Conservation (phyloP, 2,113 vertebrate genomes). For the Hipposideros armiger region DNA sequence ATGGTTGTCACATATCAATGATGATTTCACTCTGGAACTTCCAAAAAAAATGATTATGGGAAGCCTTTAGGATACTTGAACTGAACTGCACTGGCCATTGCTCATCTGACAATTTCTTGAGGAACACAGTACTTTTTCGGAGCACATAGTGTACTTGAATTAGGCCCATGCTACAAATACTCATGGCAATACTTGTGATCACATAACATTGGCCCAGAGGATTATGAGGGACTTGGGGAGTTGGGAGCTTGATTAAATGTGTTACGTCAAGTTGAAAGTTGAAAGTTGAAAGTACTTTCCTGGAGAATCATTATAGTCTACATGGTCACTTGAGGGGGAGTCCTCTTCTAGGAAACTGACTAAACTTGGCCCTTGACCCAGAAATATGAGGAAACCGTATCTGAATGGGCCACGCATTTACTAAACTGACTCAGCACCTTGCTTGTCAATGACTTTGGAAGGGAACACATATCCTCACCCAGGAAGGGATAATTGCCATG, state of each 20-base stretch:
- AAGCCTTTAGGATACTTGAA: not conserved
- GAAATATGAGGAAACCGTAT: constrained; percentile 22
- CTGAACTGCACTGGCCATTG: not conserved
- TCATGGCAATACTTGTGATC: not conserved
- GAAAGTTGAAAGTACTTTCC: not conserved
- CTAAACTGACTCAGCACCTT: constrained; percentile 49
- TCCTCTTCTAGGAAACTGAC: constrained; percentile 43
- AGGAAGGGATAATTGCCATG: not conserved
- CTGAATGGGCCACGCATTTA: constrained; percentile 1
- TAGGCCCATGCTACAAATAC: not conserved
- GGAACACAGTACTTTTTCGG: not conserved
- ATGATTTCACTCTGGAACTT: not conserved
- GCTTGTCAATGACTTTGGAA: not conserved
- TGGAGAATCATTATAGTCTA: not conserved
- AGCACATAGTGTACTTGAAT: not conserved
- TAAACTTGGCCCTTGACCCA: constrained; percentile 8
- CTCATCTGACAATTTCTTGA: not conserved
- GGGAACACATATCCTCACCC: not conserved
- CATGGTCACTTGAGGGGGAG: constrained; percentile 54
- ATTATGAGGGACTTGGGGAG: not conserved
- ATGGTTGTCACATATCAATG: not conserved
- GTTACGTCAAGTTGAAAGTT: not conserved
- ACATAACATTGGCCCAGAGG: not conserved
- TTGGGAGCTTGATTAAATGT: not conserved
- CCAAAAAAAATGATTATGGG: not conserved